Evolutionary conservation across 2,113 vertebrate species (phyloP), one percentile per base, ranked within the genome.

Genomic region (Pogona vitticeps): DNA sequence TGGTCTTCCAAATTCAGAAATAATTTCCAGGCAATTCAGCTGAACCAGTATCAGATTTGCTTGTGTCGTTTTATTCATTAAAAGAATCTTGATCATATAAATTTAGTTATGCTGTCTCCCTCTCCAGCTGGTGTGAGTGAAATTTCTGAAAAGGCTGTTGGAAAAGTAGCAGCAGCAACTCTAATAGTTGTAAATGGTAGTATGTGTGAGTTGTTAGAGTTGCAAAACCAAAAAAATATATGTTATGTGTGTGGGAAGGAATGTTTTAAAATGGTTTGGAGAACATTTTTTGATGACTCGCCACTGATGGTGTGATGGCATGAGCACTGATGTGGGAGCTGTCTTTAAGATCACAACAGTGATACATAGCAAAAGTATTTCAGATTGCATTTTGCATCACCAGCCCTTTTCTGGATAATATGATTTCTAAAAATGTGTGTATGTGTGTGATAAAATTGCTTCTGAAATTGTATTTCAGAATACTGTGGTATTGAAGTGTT

Each of bases 21-120:
- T 61, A 52, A 73, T 82, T 58, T 38, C 70, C 79, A 76, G 71
- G 70, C 70, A 82, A 67, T 33, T 76, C 80, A 75, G 76, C 23
- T 42, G n/a, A 31, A 58, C 56, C 36, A 84, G 36, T 67, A 58
- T 58, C 65, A 40, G 46, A 33, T 73, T 17, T 87, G 71, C n/a
- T 71, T 75, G 26, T 56, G 72, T n/a, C 42, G 40, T 87, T 80
- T 82, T 65, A 56, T 76, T 87, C 72, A 82, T 70, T 68, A 76
- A n/a, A 42, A 82, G 82, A 68, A 59, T 76, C 42, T 23, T 76
- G 71, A 58, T 26, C 26, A 63, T 42, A 75, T 77, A 76, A 67
- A 67, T 42, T 42, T 67, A 36, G n/a, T 76, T 42, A 65, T 21
- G 7, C n/a, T 76, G 42, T 42, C 36, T 56, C n/a, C 46, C 80